Evolutionary conservation across 1,140 invertebrate genomes (phyloP).

Genomic region (Drosophila melanica): DNA sequence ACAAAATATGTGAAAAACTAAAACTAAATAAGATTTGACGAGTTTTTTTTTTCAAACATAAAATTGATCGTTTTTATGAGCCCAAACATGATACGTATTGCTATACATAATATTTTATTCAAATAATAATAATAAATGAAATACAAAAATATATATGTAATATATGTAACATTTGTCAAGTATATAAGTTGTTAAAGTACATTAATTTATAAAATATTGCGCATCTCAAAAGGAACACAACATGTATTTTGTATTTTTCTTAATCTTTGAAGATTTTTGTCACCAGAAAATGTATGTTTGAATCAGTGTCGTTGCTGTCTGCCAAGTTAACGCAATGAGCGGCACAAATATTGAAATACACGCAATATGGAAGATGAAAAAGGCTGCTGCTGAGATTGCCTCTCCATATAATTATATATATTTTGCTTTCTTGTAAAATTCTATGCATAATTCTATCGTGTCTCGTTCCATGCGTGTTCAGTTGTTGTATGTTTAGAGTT

Average conservation of each 20-base stretch:
- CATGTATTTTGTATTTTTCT: neutral
- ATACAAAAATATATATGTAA: too few species aligned
- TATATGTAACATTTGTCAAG: too few species aligned
- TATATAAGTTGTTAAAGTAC: too few species aligned
- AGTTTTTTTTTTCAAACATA: too few species aligned
- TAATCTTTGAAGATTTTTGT: neutral
- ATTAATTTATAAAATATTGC: too few species aligned
- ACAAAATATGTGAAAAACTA: conserved; percentile 24
- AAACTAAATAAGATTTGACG: too few species aligned
- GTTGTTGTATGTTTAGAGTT: conserved; percentile 4
- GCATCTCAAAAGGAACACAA: too few species aligned
- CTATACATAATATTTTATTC: too few species aligned
- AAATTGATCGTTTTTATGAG: too few species aligned
- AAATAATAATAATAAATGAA: too few species aligned
- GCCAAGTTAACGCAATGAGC: conserved; percentile 28
- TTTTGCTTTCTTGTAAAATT: conserved; percentile 9
- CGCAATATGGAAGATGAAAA: conserved; percentile 18
- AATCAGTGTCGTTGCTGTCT: conserved; percentile 17
- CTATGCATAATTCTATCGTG: conserved; percentile 48
- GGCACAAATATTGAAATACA: conserved; percentile 46
- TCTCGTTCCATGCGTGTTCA: conserved; percentile 50
- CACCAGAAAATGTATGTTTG: neutral
- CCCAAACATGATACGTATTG: too few species aligned
- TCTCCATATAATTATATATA: conserved; percentile 13
- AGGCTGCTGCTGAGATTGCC: conserved; percentile 13